Conservation (phyloP, 2,113 vertebrate species). For the Monopterus albus region DNA sequence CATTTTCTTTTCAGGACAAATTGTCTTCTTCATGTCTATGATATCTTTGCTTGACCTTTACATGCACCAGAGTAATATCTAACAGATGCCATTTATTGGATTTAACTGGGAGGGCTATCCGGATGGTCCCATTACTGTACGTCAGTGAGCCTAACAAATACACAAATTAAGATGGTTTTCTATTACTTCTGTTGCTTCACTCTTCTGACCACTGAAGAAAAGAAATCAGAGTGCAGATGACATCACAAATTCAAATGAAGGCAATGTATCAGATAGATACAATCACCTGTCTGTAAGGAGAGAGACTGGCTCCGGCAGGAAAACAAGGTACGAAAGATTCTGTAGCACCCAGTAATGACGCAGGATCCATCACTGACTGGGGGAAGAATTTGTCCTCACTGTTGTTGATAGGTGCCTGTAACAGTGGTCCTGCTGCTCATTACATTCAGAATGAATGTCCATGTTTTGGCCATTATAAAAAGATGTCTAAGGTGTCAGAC, state of each 20-base stretch:
- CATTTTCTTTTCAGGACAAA: no score
- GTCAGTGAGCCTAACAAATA: background rate
- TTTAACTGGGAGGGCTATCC: constrained; percentile 7
- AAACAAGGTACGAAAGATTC: constrained; percentile 69
- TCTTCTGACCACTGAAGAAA: constrained; percentile 29
- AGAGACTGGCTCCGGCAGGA: constrained; percentile 45
- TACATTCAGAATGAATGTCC: constrained; percentile 41
- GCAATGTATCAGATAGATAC: constrained; percentile 68
- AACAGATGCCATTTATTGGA: background rate
- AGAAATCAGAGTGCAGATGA: constrained; percentile 42
- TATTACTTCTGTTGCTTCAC: background rate
- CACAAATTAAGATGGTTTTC: constrained; percentile 18
- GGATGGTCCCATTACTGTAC: constrained; percentile 9
- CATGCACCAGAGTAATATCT: background rate
- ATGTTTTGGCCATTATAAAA: constrained; percentile 57
- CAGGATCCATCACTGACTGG: constrained; percentile 70
- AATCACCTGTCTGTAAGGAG: constrained; percentile 63
- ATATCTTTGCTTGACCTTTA: constrained; percentile 1
- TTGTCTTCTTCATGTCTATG: background rate
- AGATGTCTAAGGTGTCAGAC: constrained; percentile 17
- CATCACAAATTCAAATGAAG: constrained; percentile 55
- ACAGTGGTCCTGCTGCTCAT: constrained; percentile 45
- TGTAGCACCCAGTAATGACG: constrained; percentile 53
- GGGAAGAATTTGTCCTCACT: constrained; percentile 45
- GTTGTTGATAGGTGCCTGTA: constrained; percentile 35